Conservation (phyloP, 2,888 invertebrate genomes). For the Trissolcus brochymenae region DNA sequence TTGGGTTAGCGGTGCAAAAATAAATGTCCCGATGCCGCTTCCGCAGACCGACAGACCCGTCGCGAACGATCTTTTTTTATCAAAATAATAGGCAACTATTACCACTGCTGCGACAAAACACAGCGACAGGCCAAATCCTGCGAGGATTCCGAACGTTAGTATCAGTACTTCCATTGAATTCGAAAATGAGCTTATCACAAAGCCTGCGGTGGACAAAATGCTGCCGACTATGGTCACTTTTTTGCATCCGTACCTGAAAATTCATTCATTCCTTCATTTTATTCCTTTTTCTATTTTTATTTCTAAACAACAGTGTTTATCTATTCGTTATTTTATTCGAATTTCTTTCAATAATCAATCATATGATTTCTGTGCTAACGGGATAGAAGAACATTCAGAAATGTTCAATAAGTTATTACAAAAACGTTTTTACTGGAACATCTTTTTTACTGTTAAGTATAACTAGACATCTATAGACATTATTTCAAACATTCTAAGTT, state of each 20-base stretch:
- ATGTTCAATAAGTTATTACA: too few relatives aligned
- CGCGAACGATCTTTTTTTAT: slow-evolving; percentile 88
- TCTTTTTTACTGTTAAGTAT: too few relatives aligned
- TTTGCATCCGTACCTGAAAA: slow-evolving; percentile 83
- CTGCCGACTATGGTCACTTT: slow-evolving; percentile 87
- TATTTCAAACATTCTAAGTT: too few relatives aligned
- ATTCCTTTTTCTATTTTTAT: neutral
- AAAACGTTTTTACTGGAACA: too few relatives aligned
- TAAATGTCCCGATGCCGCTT: slow-evolving; percentile 91
- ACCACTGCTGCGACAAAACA: slow-evolving; percentile 95
- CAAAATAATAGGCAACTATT: slow-evolving; percentile 93
- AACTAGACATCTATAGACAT: too few relatives aligned
- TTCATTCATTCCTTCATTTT: neutral
- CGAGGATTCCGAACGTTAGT: slow-evolving; percentile 88
- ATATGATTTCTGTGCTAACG: too few relatives aligned
- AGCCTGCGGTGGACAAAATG: slow-evolving; percentile 85
- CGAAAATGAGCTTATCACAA: slow-evolving; percentile 85
- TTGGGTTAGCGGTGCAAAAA: slow-evolving; percentile 89
- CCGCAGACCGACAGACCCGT: slow-evolving; percentile 92
- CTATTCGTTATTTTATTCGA: too few relatives aligned
- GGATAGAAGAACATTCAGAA: too few relatives aligned
- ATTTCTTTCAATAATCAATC: too few relatives aligned
- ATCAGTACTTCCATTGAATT: slow-evolving; percentile 87
- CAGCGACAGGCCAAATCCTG: slow-evolving; percentile 89
- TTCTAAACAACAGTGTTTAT: too few relatives aligned